Percentiles rank a stretch among this genome's conserved stretches.
These are phyloP conservation scores for Drosophila repletoides DNA, from an alignment of 1,140 invertebrate species.

Conservation along the genomic window DNA sequence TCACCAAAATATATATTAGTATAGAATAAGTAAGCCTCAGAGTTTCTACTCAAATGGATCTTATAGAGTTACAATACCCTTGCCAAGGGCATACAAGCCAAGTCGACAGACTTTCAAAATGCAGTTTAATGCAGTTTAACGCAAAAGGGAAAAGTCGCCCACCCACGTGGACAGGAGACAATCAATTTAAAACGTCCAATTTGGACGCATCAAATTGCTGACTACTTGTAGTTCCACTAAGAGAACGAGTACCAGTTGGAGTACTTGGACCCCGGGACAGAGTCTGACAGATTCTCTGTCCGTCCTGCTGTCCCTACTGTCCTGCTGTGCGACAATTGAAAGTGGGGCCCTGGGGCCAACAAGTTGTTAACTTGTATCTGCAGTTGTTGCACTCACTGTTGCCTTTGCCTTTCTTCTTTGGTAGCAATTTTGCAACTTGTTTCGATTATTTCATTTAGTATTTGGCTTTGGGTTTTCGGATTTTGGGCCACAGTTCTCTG, in stretches of 20 bases:
- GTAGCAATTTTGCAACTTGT: slow-evolving; percentile 33
- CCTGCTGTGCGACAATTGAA: slow-evolving; percentile 64
- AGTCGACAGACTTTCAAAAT: slow-evolving; percentile 49
- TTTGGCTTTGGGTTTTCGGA: neutral
- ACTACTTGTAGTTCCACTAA: slow-evolving; percentile 2
- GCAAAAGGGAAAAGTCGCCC: slow-evolving; percentile 43
- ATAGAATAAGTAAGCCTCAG: too few relatives aligned
- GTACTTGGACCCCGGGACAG: neutral
- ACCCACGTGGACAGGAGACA: slow-evolving; percentile 55
- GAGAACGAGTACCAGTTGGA: too few relatives aligned
- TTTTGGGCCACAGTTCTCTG: slow-evolving; percentile 24
- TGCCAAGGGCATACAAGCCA: neutral
- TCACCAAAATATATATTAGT: too few relatives aligned
- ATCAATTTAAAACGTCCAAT: slow-evolving; percentile 62
- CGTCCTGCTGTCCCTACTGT: neutral
- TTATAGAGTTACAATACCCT: neutral
- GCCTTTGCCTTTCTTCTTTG: slow-evolving; percentile 11
- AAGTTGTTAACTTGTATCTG: slow-evolving; percentile 66
- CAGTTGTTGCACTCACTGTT: slow-evolving; percentile 1
- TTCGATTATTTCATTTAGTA: slow-evolving; percentile 59
- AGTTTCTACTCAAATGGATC: too few relatives aligned
- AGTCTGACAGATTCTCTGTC: neutral
- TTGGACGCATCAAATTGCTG: slow-evolving; percentile 45
- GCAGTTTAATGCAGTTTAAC: neutral
- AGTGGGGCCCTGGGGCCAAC: slow-evolving; percentile 48